Evolutionary conservation across 2,888 invertebrate species (phyloP).

Genomic region (Axea sp.): DNA sequence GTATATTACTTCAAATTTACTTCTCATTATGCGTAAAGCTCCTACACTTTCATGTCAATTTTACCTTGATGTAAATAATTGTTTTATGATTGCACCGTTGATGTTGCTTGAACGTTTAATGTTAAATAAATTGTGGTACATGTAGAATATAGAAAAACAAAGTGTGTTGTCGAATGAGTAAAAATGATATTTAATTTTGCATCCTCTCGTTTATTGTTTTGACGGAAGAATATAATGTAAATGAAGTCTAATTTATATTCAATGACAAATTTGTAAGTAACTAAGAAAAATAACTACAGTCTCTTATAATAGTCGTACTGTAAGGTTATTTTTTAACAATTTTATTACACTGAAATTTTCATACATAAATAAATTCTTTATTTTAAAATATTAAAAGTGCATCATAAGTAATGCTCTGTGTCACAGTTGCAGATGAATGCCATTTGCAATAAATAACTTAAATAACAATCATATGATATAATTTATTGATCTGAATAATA

Average conservation of each 20-base stretch:
- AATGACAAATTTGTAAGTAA: conserved; percentile 6
- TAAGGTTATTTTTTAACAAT: too few relatives aligned
- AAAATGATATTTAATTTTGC: conserved; percentile 10
- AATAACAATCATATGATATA: too few relatives aligned
- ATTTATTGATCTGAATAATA: too few relatives aligned
- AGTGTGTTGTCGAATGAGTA: conserved; percentile 1
- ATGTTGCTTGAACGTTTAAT: conserved; percentile 4
- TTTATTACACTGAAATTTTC: too few relatives aligned
- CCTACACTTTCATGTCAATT: conserved; percentile 27
- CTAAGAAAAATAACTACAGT: too few relatives aligned
- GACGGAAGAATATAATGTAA: conserved; percentile 4
- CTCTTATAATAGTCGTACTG: too few relatives aligned
- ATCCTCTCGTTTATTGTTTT: conserved; percentile 12
- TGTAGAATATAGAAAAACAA: conserved; percentile 11
- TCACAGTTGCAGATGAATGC: too few relatives aligned
- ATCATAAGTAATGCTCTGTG: too few relatives aligned
- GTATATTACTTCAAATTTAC: background rate
- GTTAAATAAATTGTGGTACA: conserved; percentile 11
- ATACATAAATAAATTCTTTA: too few relatives aligned
- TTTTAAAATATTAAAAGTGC: too few relatives aligned
- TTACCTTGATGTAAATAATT: conserved; percentile 27
- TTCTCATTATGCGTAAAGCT: conserved; percentile 1
- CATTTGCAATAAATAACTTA: too few relatives aligned
- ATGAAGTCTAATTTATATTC: conserved; percentile 9
- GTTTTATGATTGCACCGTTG: conserved; percentile 24